Evolutionary conservation across 2,797 vertebrate genomes (phyloP).

Genomic region (Kryptolebias ocellatus): DNA sequence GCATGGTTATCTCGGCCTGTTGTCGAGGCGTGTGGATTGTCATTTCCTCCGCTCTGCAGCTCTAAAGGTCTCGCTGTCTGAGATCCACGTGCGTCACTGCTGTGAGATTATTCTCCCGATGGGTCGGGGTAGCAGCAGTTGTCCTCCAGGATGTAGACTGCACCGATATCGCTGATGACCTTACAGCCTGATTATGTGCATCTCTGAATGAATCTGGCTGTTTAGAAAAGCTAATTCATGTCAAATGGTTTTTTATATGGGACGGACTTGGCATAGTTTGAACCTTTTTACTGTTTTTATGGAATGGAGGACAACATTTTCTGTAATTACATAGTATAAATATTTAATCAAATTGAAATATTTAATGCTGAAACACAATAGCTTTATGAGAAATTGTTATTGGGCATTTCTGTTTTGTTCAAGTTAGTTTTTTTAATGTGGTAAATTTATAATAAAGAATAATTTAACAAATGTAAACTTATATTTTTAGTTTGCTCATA

Average conservation of each 20-base stretch:
- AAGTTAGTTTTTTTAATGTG: too few relatives aligned
- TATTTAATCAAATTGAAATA: too few relatives aligned
- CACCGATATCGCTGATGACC: slow-evolving; percentile 48
- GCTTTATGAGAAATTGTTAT: too few relatives aligned
- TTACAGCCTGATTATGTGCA: slow-evolving; percentile 58
- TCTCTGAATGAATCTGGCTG: slow-evolving; percentile 12
- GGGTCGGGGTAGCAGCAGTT: slow-evolving; percentile 44
- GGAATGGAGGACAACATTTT: too few relatives aligned
- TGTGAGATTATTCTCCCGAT: slow-evolving; percentile 37
- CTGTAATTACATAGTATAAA: too few relatives aligned
- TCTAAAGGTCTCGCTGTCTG: slow-evolving; percentile 48
- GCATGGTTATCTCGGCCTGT: slow-evolving; percentile 26
- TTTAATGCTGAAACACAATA: too few relatives aligned
- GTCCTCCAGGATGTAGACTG: slow-evolving; percentile 38
- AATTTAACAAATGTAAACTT: too few relatives aligned
- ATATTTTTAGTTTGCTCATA: too few relatives aligned
- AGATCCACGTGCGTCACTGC: slow-evolving; percentile 44
- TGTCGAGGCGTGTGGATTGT: slow-evolving; percentile 16
- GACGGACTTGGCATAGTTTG: too few relatives aligned
- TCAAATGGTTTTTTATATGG: slow-evolving; percentile 30
- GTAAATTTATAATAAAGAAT: too few relatives aligned
- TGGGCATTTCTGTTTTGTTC: too few relatives aligned
- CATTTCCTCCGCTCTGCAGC: slow-evolving; percentile 28
- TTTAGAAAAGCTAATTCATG: slow-evolving; percentile 40
- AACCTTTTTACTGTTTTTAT: not conserved